A percentile compares a stretch with the other conserved stretches of the same genome.
Conservation (phyloP, 30 jellyfish, hydroid and myxozoan species). For the Aurelia aurita region DNA sequence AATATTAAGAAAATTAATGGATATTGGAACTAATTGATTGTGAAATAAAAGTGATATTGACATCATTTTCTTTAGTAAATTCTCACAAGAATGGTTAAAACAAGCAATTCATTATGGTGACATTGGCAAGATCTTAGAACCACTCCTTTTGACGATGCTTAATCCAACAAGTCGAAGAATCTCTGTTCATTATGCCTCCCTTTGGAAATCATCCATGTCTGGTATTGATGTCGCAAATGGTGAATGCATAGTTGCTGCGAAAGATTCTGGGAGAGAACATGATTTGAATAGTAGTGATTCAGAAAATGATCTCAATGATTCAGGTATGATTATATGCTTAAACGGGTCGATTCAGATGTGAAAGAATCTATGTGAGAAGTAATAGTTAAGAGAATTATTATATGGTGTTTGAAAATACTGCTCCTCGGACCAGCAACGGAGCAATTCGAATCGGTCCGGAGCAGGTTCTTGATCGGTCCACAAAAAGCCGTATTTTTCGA, state of each 20-base stretch:
- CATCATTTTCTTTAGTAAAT: conserved; percentile 30
- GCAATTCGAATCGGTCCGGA: too few relatives aligned
- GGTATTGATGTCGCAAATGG: too few relatives aligned
- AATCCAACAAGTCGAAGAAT: conserved; percentile 86
- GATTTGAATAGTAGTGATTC: conserved; percentile 12
- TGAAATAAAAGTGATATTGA: background rate
- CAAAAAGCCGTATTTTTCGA: too few relatives aligned
- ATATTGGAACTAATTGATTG: background rate
- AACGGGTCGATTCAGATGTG: background rate
- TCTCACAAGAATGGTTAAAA: conserved; percentile 78
- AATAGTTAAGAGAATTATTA: too few relatives aligned
- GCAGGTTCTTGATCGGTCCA: too few relatives aligned
- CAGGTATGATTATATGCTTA: background rate
- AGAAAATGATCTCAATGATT: conserved; percentile 14
- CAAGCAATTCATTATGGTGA: conserved; percentile 91
- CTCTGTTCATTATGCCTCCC: conserved; percentile 80
- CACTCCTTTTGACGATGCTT: conserved; percentile 75
- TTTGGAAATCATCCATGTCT: conserved; percentile 38
- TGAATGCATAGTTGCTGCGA: too few relatives aligned
- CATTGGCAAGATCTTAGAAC: conserved; percentile 86
- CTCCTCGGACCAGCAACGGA: too few relatives aligned
- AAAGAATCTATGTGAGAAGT: background rate
- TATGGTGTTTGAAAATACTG: too few relatives aligned
- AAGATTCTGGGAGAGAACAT: background rate
- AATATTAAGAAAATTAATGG: background rate